Conservation (phyloP, 2,888 invertebrate genomes). For the Cataglyphis altisquamis region DNA sequence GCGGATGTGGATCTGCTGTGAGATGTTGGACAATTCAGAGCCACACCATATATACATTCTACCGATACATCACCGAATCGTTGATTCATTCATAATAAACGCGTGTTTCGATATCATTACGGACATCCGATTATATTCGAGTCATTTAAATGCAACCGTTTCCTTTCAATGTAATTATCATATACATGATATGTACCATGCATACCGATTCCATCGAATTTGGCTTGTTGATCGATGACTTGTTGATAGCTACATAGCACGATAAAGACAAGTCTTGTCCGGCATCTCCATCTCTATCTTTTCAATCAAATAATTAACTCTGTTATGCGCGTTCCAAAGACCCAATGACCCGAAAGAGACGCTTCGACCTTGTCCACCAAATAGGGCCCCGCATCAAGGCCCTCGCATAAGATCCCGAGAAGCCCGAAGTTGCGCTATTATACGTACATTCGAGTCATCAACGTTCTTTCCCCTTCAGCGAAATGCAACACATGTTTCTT, state of each 20-base stretch:
- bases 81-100: conserved; percentile 9
- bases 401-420: conserved; percentile 82
- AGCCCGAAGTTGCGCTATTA: conserved; percentile 72
- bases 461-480: conserved; percentile 3
- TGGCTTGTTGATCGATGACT: neutral
- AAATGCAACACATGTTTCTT: conserved; percentile 14
- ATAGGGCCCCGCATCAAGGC: conserved; percentile 83
- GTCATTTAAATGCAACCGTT: conserved; percentile 28
- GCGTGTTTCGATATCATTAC: neutral
- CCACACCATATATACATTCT: neutral
- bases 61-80: neutral
- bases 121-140: neutral
- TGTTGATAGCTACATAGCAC: neutral
- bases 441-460: conserved; percentile 66
- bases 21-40: neutral
- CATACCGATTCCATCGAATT: neutral
- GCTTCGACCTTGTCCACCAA: conserved; percentile 83
- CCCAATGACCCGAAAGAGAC: conserved; percentile 81
- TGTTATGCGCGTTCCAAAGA: conserved; percentile 77
- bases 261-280: neutral
- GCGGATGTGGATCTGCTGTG: neutral
- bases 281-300: neutral
- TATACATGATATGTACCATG: neutral
- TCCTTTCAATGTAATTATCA: conserved; percentile 8
- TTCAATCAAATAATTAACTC: conserved; percentile 10